These are phyloP conservation scores for Crepidodera aurea DNA, from an alignment of 2,888 invertebrate species.

Conservation along the genomic window DNA sequence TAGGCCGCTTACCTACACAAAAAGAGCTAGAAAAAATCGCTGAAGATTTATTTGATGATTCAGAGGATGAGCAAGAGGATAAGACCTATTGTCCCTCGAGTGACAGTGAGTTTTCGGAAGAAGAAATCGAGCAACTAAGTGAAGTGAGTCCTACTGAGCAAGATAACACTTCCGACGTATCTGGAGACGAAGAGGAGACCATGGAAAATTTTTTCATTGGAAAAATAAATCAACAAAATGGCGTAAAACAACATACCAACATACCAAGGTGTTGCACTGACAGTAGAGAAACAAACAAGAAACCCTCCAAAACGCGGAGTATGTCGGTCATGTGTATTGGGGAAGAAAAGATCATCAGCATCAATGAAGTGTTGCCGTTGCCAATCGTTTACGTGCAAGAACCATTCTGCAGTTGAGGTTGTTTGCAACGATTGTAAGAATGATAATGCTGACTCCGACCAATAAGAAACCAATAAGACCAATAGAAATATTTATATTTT, in stretches of 20 bases:
- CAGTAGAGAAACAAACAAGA: constrained; percentile 9
- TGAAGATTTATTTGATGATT: background rate
- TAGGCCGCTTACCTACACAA: too few species aligned
- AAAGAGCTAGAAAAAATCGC: background rate
- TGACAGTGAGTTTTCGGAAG: background rate
- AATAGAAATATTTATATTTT: constrained; percentile 8
- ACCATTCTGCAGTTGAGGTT: constrained; percentile 35
- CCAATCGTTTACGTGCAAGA: constrained; percentile 34
- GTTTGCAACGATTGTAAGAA: constrained; percentile 33
- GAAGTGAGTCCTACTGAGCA: constrained; percentile 25
- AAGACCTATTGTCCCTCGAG: background rate
- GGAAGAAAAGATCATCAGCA: constrained; percentile 18
- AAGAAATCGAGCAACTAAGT: constrained; percentile 24
- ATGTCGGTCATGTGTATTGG: constrained; percentile 27
- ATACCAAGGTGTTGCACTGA: background rate
- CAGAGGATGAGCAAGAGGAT: background rate
- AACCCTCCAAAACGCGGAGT: constrained; percentile 18
- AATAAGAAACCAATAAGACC: background rate
- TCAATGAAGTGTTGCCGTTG: constrained; percentile 23
- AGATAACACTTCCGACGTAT: constrained; percentile 20
- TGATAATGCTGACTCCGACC: constrained; percentile 3
- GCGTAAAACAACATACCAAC: too few species aligned
- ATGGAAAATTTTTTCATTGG: constrained; percentile 1
- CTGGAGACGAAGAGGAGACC: constrained; percentile 14
- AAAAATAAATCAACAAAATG: constrained; percentile 1